Evolutionary conservation across 2,797 vertebrate species (phyloP).

Genomic region (Cheirogaleus major): DNA sequence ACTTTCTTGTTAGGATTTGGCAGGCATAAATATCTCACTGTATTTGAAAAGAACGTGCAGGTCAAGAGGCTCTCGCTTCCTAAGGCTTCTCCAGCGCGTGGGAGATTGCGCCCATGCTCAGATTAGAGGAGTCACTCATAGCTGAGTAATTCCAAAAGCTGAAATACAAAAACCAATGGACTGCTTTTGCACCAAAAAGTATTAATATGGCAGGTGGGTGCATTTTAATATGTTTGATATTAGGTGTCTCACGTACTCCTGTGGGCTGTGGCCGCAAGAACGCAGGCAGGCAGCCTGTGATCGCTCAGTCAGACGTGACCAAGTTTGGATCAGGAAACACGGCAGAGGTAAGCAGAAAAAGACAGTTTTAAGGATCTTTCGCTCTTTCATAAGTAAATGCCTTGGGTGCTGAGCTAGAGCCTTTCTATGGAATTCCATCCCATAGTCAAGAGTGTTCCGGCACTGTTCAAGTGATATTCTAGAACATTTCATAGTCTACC

Average conservation of each 20-base stretch:
- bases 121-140: not conserved
- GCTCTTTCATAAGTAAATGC: not conserved
- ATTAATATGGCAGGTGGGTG: not conserved
- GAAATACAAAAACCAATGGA: not conserved
- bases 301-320: not conserved
- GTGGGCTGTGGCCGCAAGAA: accelerated
- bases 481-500: not conserved
- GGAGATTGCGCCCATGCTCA: not conserved
- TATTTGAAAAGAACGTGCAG: accelerated
- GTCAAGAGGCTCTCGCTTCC: accelerated
- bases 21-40: not conserved
- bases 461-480: not conserved
- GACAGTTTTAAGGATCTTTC: not conserved
- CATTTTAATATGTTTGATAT: not conserved
- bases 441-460: not conserved
- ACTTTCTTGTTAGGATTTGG: not conserved
- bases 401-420: not conserved
- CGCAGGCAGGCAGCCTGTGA: not conserved
- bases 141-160: not conserved
- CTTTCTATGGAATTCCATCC: not conserved
- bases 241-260: not conserved
- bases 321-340: not conserved
- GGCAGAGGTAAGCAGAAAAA: not conserved
- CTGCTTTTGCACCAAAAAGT: not conserved
- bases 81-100: accelerated